Evolutionary conservation across 2,888 invertebrate species (phyloP), one percentile per base, ranked within the genome.

Genomic region (Pardosa pseudoannulata): DNA sequence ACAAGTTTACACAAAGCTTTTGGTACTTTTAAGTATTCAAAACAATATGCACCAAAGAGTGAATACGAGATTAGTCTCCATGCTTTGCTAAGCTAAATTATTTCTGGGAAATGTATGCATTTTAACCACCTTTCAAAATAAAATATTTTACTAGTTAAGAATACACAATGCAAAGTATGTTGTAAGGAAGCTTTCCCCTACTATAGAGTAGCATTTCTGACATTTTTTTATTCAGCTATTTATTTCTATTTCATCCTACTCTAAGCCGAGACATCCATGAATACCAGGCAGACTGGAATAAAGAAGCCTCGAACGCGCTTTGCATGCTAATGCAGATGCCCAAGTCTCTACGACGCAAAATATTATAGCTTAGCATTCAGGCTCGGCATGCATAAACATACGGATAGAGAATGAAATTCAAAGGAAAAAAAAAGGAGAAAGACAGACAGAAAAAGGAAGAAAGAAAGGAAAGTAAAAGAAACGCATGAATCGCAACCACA

Each of bases 71-170:
- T 56, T 56, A 56, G 19, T 29, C 50, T 74, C 64, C 27, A 46
- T 36, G 39, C 79, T 79, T 79, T 70, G 46, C 23, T 27, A 39
- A 32, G 13, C 32, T 64, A 39, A 62, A 27, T 64, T 64, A 23
- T 39, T 36, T 28, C 64, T 56, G 27, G 23, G 71, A 72, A 65
- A 28, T 65, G 76, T 65, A 71, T 78, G 78, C 83, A 85, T 78
- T 85, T 85, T 85, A 85, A 85, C 83, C 65, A 67, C 56, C 83
- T 78, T 76, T 78, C 78, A 78, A 85, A 85, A 78, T 72, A 85
- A 85, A 85, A 85, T 85, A 85, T 85, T 85, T 85, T 73, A 73
- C 83, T 85, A 85, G 83, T 85, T 85, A 85, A 85, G 83, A 85
- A 85, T 73, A 65, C 83, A 85, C 78, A 78, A 72, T 78, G 78